These are phyloP conservation scores for Euplagia quadripunctaria DNA, from an alignment of 2,888 invertebrate genomes.

Conservation along the genomic window DNA sequence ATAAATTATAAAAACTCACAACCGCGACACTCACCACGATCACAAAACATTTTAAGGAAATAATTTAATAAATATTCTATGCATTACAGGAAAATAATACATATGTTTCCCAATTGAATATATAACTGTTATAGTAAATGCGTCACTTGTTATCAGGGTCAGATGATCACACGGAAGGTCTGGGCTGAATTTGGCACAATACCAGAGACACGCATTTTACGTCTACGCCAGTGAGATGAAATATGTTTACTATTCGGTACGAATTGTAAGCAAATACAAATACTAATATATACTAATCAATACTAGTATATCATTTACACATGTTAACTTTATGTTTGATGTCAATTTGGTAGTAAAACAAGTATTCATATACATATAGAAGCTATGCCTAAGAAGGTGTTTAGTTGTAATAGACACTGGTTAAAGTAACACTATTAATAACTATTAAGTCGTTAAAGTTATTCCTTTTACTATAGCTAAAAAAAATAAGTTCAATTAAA, in stretches of 20 bases:
- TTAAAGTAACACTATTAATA: neutral
- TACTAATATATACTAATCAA: neutral
- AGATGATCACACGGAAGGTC: neutral
- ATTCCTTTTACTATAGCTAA: neutral
- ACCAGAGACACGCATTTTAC: conserved; percentile 17
- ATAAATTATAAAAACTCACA: neutral
- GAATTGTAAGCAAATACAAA: neutral
- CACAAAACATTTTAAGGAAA: neutral
- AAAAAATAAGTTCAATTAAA: neutral
- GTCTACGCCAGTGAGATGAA: neutral
- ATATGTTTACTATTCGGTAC: conserved; percentile 8
- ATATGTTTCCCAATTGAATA: neutral
- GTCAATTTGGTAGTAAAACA: neutral
- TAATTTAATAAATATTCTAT: neutral
- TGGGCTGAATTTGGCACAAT: conserved; percentile 12
- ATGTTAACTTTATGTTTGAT: neutral
- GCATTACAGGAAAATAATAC: neutral
- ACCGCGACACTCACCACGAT: neutral
- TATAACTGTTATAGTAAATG: neutral
- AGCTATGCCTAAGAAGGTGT: neutral
- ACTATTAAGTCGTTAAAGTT: neutral
- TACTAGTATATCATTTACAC: neutral
- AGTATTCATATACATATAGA: neutral
- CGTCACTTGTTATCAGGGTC: conserved; percentile 7
- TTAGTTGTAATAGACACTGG: neutral